A percentile compares a stretch with the other conserved stretches of the same genome.
These are phyloP conservation scores for Butorides virescens DNA, from an alignment of 2,113 vertebrate genomes.

Conservation along the genomic window DNA sequence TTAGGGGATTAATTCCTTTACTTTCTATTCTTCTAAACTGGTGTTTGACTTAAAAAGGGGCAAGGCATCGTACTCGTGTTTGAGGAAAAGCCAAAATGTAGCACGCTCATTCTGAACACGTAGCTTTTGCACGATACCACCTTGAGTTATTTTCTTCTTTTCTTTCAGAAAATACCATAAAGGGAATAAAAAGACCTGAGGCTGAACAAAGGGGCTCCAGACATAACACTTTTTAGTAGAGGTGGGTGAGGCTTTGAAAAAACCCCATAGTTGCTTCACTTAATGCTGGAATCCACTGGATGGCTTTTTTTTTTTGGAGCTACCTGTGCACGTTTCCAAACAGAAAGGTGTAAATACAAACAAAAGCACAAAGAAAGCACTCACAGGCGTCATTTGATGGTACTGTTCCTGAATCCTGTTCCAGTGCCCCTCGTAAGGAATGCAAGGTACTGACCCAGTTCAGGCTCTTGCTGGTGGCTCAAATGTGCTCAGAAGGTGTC, in stretches of 20 bases:
- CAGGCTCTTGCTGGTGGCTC: background rate
- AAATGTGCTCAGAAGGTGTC: rapidly evolving
- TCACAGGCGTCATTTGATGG: background rate
- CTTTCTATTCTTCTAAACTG: background rate
- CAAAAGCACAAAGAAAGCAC: background rate
- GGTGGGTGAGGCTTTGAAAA: background rate
- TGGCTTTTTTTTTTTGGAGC: background rate
- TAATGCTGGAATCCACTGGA: background rate
- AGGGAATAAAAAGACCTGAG: background rate
- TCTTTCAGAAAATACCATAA: background rate
- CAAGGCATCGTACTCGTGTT: background rate
- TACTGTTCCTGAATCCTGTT: background rate
- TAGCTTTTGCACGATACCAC: background rate
- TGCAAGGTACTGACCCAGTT: background rate
- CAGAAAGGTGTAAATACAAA: background rate
- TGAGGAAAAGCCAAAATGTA: background rate
- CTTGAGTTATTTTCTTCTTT: background rate
- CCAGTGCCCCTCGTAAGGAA: background rate
- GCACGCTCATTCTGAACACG: background rate
- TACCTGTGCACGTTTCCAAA: background rate
- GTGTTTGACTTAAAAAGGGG: background rate
- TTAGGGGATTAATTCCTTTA: background rate
- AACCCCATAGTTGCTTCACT: background rate
- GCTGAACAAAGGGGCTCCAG: constrained; percentile 14
- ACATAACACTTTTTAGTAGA: background rate